Evolutionary conservation across 2,888 invertebrate genomes (phyloP), one percentile per base, ranked within the genome.

Genomic region (Drosophila sordidula): DNA sequence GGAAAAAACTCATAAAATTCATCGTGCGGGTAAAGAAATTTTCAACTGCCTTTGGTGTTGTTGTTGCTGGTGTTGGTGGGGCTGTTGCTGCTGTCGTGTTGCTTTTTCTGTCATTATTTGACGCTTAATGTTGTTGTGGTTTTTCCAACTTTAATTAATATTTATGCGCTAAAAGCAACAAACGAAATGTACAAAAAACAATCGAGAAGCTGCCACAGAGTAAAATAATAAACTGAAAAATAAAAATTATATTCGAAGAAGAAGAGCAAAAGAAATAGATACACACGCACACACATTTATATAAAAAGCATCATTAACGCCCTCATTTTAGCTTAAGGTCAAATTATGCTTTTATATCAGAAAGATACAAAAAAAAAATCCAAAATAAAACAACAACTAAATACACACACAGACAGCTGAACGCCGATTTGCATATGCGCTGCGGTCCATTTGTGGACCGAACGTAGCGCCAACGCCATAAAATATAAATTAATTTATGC

Each of bases 311-410:
- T 84, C 88, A 87, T 89, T 84, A 88, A 89, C 89, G 90, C 90
- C 89, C 89, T 90, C 90, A 80, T 90, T 85, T 90, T 71, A 67
- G 75, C 84, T 80, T 80, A 88, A 90, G 89, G 89, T 90, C 90
- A 84, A 88, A 77, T 78, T 79, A 87, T 87, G 81, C 78, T 86
- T 88, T 83, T 83, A 70, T 81, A 71, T 82, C 65, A 65, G 49
- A 79, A 42, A 62, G 14, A 63, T 64, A 69, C 34, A 55, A 42
- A 56, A 14, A 56, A 32, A 32, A 32, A 32, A 32, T 5, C 26
- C 4, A 22, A 22, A 22, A 22, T 22, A 29, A 29, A 8, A 8
- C 6, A 29, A 29, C 18, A 29, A 29, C 6, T 8, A 29, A 29
- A 29, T 2, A 29, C 8, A 12, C 11, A 47, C 32, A 59, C 42